Conservation (phyloP, 2,888 invertebrate genomes). For the Microdon myrmicae region DNA sequence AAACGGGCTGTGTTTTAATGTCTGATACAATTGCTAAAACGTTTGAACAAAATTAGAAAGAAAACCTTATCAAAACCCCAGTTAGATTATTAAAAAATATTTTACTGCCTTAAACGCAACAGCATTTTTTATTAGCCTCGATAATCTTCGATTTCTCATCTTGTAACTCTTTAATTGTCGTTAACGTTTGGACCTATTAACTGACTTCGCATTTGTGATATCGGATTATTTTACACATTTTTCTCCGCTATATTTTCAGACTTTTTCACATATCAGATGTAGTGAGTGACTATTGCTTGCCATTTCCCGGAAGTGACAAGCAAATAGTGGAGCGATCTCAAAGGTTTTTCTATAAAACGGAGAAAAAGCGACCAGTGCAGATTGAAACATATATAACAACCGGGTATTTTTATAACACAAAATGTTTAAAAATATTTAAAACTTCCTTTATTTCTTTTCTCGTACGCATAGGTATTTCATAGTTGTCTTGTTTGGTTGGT, state of each 20-base stretch:
- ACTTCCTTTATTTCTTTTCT: constrained; percentile 5
- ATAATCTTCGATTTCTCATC: constrained; percentile 9
- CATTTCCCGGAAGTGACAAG: constrained; percentile 86
- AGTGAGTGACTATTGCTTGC: constrained; percentile 72
- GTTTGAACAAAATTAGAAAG: no score
- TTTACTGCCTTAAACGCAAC: no score
- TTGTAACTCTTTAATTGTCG: not conserved
- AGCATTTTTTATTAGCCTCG: constrained; percentile 7
- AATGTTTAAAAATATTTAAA: constrained; percentile 38
- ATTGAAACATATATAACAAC: constrained; percentile 78
- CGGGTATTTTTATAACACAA: no score
- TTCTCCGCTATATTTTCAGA: no score
- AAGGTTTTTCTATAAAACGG: constrained; percentile 75
- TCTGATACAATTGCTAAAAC: no score
- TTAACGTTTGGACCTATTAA: not conserved
- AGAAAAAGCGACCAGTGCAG: constrained; percentile 81
- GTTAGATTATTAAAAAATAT: no score
- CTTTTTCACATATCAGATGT: constrained; percentile 69
- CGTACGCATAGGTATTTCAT: constrained; percentile 4
- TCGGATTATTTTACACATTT: no score
- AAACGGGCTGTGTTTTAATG: no score
- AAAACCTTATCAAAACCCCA: no score
- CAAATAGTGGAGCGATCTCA: constrained; percentile 86
- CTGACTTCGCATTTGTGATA: no score
- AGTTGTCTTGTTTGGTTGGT: no score